These are phyloP conservation scores for Agraylea sexmaculata DNA, from an alignment of 1,140 invertebrate genomes.

Conservation along the genomic window DNA sequence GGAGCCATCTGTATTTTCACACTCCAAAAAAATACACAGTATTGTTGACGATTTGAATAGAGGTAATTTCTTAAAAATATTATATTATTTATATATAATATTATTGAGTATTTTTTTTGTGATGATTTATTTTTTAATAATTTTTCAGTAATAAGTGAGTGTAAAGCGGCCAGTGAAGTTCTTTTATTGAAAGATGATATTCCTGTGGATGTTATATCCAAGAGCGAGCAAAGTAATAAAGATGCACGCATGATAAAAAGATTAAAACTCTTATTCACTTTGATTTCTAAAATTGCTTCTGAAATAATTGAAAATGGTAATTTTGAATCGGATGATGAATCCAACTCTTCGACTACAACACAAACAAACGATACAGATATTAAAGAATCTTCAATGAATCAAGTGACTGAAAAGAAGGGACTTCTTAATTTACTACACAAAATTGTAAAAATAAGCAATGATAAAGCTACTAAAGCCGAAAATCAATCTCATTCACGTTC, in stretches of 20 bases:
- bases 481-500: no score
- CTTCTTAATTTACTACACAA: no score
- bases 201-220: slow-evolving; percentile 23
- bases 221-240: slow-evolving; percentile 21
- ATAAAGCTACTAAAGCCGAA: no score
- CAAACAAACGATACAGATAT: slow-evolving; percentile 20
- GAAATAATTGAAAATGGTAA: slow-evolving; percentile 27
- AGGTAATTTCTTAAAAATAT: slow-evolving; percentile 25
- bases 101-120: no score
- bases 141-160: slow-evolving; percentile 30
- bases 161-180: slow-evolving; percentile 32
- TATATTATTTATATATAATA: no score
- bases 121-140: no score
- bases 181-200: slow-evolving; percentile 22
- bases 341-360: slow-evolving; percentile 23
- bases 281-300: slow-evolving; percentile 26
- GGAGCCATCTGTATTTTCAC: slow-evolving; percentile 28
- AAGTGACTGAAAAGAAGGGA: slow-evolving; percentile 20
- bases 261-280: slow-evolving; percentile 29
- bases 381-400: slow-evolving; percentile 25
- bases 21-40: slow-evolving; percentile 22
- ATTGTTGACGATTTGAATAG: slow-evolving; percentile 28
- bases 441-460: no score
- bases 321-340: slow-evolving; percentile 24
- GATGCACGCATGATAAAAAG: slow-evolving; percentile 30